phyloP scores from a whole-genome alignment of 2,113 vertebrate genomes.

The Nerophis lumbriciformis region DNA sequence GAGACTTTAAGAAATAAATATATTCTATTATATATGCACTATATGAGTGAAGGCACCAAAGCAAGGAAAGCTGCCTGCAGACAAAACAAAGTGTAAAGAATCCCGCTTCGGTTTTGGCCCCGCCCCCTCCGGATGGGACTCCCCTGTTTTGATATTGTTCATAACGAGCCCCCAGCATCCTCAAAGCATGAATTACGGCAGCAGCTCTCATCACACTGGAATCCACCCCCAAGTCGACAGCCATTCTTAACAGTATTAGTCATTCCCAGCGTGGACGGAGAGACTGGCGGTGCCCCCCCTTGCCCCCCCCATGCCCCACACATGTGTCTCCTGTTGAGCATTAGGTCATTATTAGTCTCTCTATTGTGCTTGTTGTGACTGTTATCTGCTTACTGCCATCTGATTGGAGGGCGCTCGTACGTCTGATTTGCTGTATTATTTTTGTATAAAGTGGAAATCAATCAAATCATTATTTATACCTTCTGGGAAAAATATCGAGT shows the following conservation, averaged over 20 bases:
- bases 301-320: too few species aligned
- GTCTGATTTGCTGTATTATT: slow-evolving; percentile 77
- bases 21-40: background rate
- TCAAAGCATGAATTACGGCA: slow-evolving; percentile 33
- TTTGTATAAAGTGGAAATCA: slow-evolving; percentile 84
- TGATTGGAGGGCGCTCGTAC: slow-evolving; percentile 60
- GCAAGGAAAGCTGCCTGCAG: background rate
- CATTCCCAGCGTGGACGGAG: slow-evolving; percentile 12
- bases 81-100: background rate
- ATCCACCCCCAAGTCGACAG: slow-evolving; percentile 25
- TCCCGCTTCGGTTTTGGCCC: too few species aligned
- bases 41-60: background rate
- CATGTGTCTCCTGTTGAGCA: slow-evolving; percentile 56
- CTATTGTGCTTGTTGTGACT: slow-evolving; percentile 52
- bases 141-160: slow-evolving; percentile 3
- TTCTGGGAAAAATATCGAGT: slow-evolving; percentile 76
- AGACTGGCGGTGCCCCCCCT: too few species aligned
- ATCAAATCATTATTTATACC: slow-evolving; percentile 87
- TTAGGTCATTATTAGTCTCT: slow-evolving; percentile 68
- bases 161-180: background rate
- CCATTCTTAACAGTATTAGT: slow-evolving; percentile 9
- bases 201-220: slow-evolving; percentile 46
- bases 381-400: slow-evolving; percentile 62
- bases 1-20: background rate
- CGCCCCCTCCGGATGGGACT: background rate